phyloP scores from a whole-genome alignment of 2,797 vertebrate species.

The Serranus cabrilla region DNA sequence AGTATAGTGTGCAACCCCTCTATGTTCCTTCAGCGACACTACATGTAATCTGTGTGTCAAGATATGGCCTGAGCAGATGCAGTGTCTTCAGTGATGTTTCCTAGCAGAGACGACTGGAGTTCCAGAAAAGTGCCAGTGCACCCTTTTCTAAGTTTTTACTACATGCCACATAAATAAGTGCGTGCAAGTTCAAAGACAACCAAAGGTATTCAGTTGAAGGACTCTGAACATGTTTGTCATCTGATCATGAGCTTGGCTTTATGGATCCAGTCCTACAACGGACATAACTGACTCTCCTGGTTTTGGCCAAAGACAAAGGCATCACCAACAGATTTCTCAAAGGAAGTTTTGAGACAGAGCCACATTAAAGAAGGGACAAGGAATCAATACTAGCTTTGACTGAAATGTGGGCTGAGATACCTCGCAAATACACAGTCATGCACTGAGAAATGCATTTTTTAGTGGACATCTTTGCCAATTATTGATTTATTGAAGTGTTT shows the following conservation, averaged over 20 bases:
- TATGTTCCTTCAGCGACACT: conserved; percentile 45
- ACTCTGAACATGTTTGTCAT: conserved; percentile 1
- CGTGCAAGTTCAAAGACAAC: conserved; percentile 2
- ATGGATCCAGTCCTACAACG: not conserved
- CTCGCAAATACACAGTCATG: no score
- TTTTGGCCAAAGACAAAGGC: not conserved
- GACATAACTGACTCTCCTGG: not conserved
- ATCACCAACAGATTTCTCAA: not conserved
- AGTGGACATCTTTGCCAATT: no score
- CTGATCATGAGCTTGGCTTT: not conserved
- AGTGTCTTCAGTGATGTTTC: conserved; percentile 55
- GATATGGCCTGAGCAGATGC: conserved; percentile 71
- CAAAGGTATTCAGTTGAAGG: conserved; percentile 12
- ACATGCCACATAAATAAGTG: not conserved
- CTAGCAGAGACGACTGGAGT: conserved; percentile 40
- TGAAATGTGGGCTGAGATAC: no score
- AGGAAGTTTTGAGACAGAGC: conserved; percentile 8
- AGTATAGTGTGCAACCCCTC: conserved; percentile 38
- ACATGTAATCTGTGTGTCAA: conserved; percentile 76
- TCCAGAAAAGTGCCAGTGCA: conserved; percentile 22
- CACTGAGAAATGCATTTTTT: no score
- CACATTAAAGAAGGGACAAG: not conserved
- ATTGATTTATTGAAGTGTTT: no score
- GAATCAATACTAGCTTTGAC: not conserved
- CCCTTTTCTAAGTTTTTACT: conserved; percentile 18